Base-by-base conservation (phyloP, 2,797 vertebrate genomes). In the Parauchenoglanis ngamensis region DNA sequence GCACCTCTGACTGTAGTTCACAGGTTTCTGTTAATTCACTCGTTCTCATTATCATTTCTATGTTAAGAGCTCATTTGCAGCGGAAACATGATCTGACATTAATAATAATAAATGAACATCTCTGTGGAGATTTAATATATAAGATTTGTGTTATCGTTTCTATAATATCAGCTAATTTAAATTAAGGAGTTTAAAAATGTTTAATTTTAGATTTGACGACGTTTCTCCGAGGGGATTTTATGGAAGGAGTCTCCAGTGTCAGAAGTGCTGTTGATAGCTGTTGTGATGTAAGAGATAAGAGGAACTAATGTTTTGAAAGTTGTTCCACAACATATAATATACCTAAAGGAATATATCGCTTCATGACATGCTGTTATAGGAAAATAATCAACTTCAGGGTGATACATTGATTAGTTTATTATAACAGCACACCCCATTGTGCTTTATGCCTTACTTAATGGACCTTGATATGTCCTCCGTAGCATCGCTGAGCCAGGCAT, bases 331-430 rank as follows among this genome's bases (percentile, higher is more conserved):
- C 54, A 40, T 59, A 5, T 35, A 25, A 79, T 7, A 3, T 35
- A 56, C 31, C 7, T 54, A 19, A 15, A 76, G 49, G 46, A 52
- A 76, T 52, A 13, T 23, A 59, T 59, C 19, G 5, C 56, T 25
- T 59, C 40, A 61, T 56, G 57, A 44, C 57, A 0, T 81, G 78
- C 40, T 63, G 78, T 44, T 44, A 63, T 63, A 17, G 78, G 23
- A 46, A 82, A 82, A 3, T 28, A 82, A 65, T 82, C 79, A 46
- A 65, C 23, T 59, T 59, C 56, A 79, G 79, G 40, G 23, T 49
- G 79, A 82, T 19, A n/a, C 7, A 82, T 28, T 2, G 23, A 82
- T 82, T 63, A 63, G 57, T 81, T 46, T 81, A 63, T 46, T n/a
- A 82, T 11, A 5, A 65, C 59, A 65, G 13, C 13, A 11, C 4